Evolutionary conservation across 2,888 invertebrate species (phyloP), one percentile per base, ranked within the genome.

Genomic region (Spisula subtruncata): DNA sequence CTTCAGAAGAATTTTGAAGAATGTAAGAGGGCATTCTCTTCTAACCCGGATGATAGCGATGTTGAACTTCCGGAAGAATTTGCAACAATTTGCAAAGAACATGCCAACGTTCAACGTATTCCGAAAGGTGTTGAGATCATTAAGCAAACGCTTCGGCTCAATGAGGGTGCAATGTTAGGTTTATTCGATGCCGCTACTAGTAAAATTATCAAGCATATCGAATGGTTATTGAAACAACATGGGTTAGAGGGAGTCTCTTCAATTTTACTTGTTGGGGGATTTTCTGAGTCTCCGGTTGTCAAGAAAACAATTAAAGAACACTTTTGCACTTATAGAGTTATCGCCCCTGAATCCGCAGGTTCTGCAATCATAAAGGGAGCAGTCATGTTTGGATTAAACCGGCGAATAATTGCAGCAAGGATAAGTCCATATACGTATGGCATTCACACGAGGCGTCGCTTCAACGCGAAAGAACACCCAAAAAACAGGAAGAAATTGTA

Each of bases 231-330:
- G 16, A 75, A 51, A 48, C 81, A 89, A 41, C 54, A 81, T 51
- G 51, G 87, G 41, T 32, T 88, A 25, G 35, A 29, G 0, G 29
- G 91, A 20, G 51, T 86, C 8, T 88, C 88, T n/a, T n/a, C n/a
- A n/a, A 89, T 93, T 79, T 79, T 92, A 4, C 71, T 93, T 6
- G 92, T 93, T 4, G 92, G 93, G 16, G 93, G 92, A 84, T 91
- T 93, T 51, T 89, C 93, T 5, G 93, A 91, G 75, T 93, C 93
- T 0, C 16, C 66, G 18, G 56, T 91, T 48, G 91, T 93, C 1
- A 88, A 89, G 14, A 32, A 86, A 10, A 46, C 83, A 18, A 75
- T 93, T 10, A 85, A 66, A 66, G 79, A 89, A 12, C 48, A 86
- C 41, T 91, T 92, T 79, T 66, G 56, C 0, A 41, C 25, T 10